Evolutionary conservation across 2,113 vertebrate species (phyloP), one percentile per base, ranked within the genome.

Genomic region (Ptyas mucosa): DNA sequence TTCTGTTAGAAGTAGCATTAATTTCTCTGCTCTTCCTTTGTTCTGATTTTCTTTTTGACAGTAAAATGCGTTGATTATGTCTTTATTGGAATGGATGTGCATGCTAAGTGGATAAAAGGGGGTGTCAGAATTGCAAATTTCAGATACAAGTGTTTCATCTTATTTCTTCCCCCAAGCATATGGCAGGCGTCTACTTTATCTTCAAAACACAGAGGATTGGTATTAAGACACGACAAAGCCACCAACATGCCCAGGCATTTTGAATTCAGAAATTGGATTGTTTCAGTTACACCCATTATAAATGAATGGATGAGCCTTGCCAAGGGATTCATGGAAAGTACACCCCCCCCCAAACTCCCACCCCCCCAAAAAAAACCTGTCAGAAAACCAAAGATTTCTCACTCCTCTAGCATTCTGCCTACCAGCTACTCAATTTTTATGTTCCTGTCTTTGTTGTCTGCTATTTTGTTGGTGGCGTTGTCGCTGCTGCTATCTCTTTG

Each of bases 171-270:
- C 10, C 34, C 57, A 92, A 91, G 89, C 24, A 51, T 90, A 0
- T 90, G 21, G 85, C 57, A 94, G 54, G 93, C 3, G 85, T 29
- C 85, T 85, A 0, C 92, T 93, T 94, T 95, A 90, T 92, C 53
- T 95, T 88, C 92, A 57, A 94, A 94, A 87, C 34, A 92, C 75
- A 95, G 95, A 94, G 94, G 89, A 46, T 89, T 29, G 92, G 90
- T 88, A 92, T 4, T 69, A 11, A 85, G 39, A 94, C 69, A 7
- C 92, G 89, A 21, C 2, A 95, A 39, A 43, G 20, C 61, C 18
- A 89, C 46, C 0, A 88, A 92, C 55, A 93, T 69, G 1, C 89
- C 55, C 89, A 61, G 58, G 26, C 58, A 49, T 55, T 93, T 91
- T 69, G 91, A 46, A 69, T 58, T 90, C 29, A 89, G 12, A 85